Conservation (phyloP, 2,797 vertebrate genomes). For the Silurus lanzhouensis region DNA sequence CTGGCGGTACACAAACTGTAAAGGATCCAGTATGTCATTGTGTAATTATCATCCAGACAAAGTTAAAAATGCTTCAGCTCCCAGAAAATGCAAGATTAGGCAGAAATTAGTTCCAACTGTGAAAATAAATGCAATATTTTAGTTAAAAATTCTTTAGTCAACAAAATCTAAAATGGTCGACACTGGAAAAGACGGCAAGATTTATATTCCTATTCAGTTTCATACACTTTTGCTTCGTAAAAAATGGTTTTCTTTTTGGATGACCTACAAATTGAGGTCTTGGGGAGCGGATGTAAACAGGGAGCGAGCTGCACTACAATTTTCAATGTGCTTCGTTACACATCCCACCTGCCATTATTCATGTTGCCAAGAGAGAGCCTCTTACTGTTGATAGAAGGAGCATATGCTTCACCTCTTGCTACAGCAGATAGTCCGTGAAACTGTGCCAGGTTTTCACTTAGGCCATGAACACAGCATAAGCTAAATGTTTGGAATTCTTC, state of each 20-base stretch:
- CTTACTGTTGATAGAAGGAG: constrained; percentile 7
- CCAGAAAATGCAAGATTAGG: not conserved
- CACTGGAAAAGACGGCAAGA: not conserved
- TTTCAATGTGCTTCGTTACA: not conserved
- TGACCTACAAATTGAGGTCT: not conserved
- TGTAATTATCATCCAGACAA: not conserved
- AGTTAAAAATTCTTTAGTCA: not conserved
- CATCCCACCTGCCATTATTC: constrained; percentile 21
- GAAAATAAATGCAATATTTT: not conserved
- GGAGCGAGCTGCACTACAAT: not conserved
- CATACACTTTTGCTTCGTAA: not conserved
- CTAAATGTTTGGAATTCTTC: not conserved
- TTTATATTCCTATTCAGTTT: not conserved
- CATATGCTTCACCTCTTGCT: constrained; percentile 25
- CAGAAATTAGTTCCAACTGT: not conserved
- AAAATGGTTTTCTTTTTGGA: not conserved
- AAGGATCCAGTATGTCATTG: not conserved
- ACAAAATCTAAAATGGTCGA: not conserved
- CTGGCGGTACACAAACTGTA: no score
- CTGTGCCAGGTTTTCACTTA: not conserved
- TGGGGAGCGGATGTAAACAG: not conserved
- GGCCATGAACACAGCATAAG: not conserved
- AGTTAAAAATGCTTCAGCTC: not conserved
- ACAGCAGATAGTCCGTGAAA: not conserved
- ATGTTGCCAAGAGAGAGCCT: constrained; percentile 5